A percentile compares a stretch with the other conserved stretches of the same genome.
These are phyloP conservation scores for Lasioglossum baleicum DNA, from an alignment of 1,140 invertebrate species.

Conservation along the genomic window DNA sequence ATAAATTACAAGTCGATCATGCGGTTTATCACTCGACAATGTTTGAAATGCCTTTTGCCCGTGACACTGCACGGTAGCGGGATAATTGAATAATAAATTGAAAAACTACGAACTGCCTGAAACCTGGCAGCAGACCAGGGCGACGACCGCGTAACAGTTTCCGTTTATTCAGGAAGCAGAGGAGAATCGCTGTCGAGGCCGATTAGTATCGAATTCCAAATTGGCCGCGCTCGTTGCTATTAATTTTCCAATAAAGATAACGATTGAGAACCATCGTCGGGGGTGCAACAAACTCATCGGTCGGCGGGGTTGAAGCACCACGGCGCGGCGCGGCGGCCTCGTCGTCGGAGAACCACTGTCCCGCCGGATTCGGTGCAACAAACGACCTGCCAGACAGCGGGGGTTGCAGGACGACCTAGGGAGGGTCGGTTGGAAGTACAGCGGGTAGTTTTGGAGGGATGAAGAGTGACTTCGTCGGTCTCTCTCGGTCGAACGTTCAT, in stretches of 20 bases:
- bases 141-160: neutral
- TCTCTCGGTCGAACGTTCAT: neutral
- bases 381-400: slow-evolving; percentile 74
- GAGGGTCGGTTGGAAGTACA: slow-evolving; percentile 56
- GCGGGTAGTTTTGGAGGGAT: slow-evolving; percentile 65
- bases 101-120: no score
- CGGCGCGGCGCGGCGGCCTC: slow-evolving; percentile 37
- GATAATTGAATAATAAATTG: no score
- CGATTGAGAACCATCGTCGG: slow-evolving; percentile 59
- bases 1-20: no score
- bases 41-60: no score
- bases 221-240: no score
- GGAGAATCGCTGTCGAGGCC: no score
- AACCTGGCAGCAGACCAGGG: no score
- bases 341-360: slow-evolving; percentile 70
- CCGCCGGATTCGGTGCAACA: slow-evolving; percentile 75
- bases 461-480: slow-evolving; percentile 14
- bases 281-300: slow-evolving; percentile 71
- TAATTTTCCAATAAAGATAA: neutral
- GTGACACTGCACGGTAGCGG: no score
- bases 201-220: no score
- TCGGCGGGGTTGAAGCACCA: slow-evolving; percentile 64
- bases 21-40: no score
- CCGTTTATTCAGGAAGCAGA: neutral
- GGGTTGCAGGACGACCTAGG: slow-evolving; percentile 61